phyloP scores from a whole-genome alignment of 2,797 vertebrate genomes.

The Benthosema pterotum region DNA sequence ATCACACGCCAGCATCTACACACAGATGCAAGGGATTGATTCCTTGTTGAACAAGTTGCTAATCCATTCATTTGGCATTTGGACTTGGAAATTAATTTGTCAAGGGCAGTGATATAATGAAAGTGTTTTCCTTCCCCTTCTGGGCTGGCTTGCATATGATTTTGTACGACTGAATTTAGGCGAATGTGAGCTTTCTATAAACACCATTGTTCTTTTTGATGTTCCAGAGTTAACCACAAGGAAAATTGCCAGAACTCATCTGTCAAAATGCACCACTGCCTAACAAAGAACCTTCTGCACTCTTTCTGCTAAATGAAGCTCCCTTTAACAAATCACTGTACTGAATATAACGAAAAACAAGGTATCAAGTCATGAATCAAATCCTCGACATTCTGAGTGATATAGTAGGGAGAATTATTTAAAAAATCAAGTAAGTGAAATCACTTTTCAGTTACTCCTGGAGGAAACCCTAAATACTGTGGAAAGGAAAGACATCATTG shows the following conservation, averaged over 20 bases:
- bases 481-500: too few relatives aligned
- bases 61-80: too few relatives aligned
- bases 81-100: too few relatives aligned
- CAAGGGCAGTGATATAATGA: too few relatives aligned
- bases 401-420: too few relatives aligned
- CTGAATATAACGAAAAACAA: conserved; percentile 6
- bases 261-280: background rate
- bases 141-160: too few relatives aligned
- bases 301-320: background rate
- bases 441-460: too few relatives aligned
- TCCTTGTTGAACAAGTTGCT: too few relatives aligned
- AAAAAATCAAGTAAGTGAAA: too few relatives aligned
- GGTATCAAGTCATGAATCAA: too few relatives aligned
- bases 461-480: too few relatives aligned
- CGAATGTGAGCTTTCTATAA: background rate
- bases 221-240: conserved; percentile 12
- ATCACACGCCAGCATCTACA: background rate
- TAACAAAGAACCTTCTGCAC: background rate
- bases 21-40: background rate
- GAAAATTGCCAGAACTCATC: conserved; percentile 21
- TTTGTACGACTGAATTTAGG: background rate
- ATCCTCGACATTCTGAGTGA: conserved; percentile 15
- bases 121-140: too few relatives aligned
- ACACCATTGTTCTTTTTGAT: background rate
- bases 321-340: conserved; percentile 2